Percentiles rank a stretch among this genome's conserved stretches.
Evolutionary conservation across 2,797 vertebrate species (phyloP).

Genomic region (Emydoidea blandingii): DNA sequence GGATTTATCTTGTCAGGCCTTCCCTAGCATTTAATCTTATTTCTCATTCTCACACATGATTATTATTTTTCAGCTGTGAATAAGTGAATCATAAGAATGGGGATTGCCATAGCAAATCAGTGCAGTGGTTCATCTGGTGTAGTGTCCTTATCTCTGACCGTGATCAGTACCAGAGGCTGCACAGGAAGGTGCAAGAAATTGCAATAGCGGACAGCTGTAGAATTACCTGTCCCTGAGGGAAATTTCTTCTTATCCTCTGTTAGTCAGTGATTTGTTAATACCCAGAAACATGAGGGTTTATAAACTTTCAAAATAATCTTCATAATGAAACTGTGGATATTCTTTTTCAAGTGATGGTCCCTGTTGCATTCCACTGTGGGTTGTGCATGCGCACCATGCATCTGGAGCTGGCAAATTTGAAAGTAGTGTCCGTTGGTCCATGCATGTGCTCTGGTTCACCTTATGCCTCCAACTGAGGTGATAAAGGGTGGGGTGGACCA

Average conservation of each 20-base stretch:
- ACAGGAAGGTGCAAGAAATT: not conserved
- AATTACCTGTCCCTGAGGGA: not conserved
- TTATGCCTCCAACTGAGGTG: not conserved
- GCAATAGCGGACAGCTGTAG: not conserved
- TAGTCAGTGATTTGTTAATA: slow-evolving; percentile 20
- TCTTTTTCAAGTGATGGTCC: not conserved
- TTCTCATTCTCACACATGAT: slow-evolving; percentile 45
- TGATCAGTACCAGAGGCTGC: not conserved
- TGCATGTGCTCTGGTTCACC: not conserved
- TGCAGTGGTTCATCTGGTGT: not conserved
- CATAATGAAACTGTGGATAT: slow-evolving; percentile 36
- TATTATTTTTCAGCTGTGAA: slow-evolving; percentile 70
- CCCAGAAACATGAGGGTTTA: not conserved
- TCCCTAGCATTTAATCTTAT: slow-evolving; percentile 42
- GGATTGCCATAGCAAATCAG: not conserved
- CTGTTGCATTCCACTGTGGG: slow-evolving; percentile 1
- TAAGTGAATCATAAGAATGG: slow-evolving; percentile 55
- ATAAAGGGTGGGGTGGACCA: not conserved
- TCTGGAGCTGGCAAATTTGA: not conserved
- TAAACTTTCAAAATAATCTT: slow-evolving; percentile 14
- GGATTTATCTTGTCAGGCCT: slow-evolving; percentile 46
- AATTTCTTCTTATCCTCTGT: not conserved
- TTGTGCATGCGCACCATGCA: not conserved
- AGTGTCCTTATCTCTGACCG: not conserved
- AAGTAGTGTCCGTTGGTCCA: not conserved